phyloP scores from a whole-genome alignment of 2,888 invertebrate genomes.

The Cacoxenus indagator region DNA sequence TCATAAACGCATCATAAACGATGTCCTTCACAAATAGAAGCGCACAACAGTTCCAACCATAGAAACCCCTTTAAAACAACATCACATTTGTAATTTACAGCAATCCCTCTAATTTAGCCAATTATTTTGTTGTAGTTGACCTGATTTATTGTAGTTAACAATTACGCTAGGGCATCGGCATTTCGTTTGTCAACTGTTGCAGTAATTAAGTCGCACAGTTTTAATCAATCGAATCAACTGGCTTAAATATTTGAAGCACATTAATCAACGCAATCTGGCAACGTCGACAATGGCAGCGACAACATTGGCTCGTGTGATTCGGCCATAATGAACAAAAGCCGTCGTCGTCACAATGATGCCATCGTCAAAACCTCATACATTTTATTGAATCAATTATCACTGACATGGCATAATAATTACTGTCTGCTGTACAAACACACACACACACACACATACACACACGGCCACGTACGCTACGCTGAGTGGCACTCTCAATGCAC shows the following conservation, averaged over 20 bases:
- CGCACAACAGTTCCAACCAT: too few relatives aligned
- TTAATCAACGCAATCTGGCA: slow-evolving; percentile 16
- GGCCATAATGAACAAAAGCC: slow-evolving; percentile 16
- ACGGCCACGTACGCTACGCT: background rate
- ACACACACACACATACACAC: slow-evolving; percentile 19
- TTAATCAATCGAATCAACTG: background rate
- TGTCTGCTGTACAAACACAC: slow-evolving; percentile 50
- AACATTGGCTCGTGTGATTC: slow-evolving; percentile 21
- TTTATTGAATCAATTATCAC: slow-evolving; percentile 63
- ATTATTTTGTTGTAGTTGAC: too few relatives aligned
- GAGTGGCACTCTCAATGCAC: slow-evolving; percentile 29
- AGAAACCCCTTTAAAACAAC: too few relatives aligned
- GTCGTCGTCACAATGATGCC: slow-evolving; percentile 29
- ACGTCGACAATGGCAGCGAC: slow-evolving; percentile 26
- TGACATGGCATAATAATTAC: slow-evolving; percentile 66
- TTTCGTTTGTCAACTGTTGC: too few relatives aligned
- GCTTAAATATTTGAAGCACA: slow-evolving; percentile 4
- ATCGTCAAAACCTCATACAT: slow-evolving; percentile 39
- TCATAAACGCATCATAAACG: too few relatives aligned
- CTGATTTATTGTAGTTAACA: too few relatives aligned
- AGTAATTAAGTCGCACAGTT: too few relatives aligned
- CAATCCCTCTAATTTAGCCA: too few relatives aligned
- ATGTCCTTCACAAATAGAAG: too few relatives aligned
- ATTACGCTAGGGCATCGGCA: too few relatives aligned
- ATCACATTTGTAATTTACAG: too few relatives aligned